Base-by-base conservation (phyloP, 2,113 vertebrate genomes). In the Dolichallabes microphthalmus region DNA sequence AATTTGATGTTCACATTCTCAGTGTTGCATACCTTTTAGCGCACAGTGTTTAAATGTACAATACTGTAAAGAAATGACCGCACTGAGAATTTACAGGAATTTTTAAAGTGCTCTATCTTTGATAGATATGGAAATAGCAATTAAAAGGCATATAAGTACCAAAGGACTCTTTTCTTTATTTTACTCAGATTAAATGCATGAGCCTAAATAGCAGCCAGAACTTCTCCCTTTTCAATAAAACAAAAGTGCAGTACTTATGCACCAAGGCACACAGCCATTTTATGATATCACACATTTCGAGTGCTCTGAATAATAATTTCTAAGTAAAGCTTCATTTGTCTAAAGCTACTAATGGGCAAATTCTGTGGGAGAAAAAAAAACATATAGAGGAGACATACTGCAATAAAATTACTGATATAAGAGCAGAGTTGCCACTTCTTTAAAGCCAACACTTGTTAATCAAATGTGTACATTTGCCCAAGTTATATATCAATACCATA, bases 231-330 rank as follows among this genome's bases (percentile, higher is more conserved):
- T 50, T 74, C 39, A 50, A 13, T 14, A 52, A 74, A 50, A 58
- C 17, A 76, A 50, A 39, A 74, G 58, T 35, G 17, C 20, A 82
- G 75, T 77, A 85, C 64, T 74, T 80, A 25, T 55, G 13, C 13
- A 27, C n/a, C n/a, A n/a, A n/a, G 50, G 25, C 25, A 74, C 57
- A 9, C 30, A 68, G 14, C 30, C 66, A 32, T 71, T 84, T 76
- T 81, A 84, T 75, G 69, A n/a, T n/a, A 78, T 63, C 45, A 64
- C 58, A 73, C 39, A 82, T 78, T 86, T 57, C 45, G 63, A 86
- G 79, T 53, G 55, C 25, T 25, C 20, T 30, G 39, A 74, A 52
- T 74, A 74, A 52, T 74, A 53, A 83, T 80, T 84, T 63, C 10
- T 53, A 79, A 87, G 71, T 30, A 14, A 20, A 64, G 30, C 57